phyloP scores from a whole-genome alignment of 2,113 vertebrate species.

The Pterocles orientalis region DNA sequence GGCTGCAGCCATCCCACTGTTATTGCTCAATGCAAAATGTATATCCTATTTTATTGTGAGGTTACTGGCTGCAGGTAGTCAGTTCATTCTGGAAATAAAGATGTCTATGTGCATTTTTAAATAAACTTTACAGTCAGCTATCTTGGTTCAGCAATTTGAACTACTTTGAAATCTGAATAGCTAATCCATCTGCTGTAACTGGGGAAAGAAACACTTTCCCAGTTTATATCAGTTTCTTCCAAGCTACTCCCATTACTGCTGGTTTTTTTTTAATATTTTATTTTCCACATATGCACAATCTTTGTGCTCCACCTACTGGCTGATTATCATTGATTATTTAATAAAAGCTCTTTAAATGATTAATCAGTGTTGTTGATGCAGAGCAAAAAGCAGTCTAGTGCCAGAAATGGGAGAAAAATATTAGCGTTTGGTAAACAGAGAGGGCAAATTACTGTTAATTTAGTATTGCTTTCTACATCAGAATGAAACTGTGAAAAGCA shows the following conservation, averaged over 20 bases:
- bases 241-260: neutral
- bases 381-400: neutral
- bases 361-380: neutral
- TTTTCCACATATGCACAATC: neutral
- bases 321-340: neutral
- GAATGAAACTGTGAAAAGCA: neutral
- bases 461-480: neutral
- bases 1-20: neutral
- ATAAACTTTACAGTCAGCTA: neutral
- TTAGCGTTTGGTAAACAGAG: neutral
- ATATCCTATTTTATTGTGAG: neutral
- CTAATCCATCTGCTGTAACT: neutral
- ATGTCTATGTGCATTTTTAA: neutral
- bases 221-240: neutral
- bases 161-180: neutral
- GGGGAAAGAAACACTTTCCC: neutral
- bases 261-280: neutral
- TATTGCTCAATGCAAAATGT: neutral
- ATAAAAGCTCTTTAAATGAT: neutral
- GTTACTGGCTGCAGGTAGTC: neutral
- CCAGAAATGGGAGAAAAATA: neutral
- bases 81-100: neutral
- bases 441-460: neutral
- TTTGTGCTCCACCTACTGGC: slow-evolving; percentile 59
- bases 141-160: neutral